Conservation (phyloP, 2,113 vertebrate genomes). For the Brachyhypopomus gauderio region DNA sequence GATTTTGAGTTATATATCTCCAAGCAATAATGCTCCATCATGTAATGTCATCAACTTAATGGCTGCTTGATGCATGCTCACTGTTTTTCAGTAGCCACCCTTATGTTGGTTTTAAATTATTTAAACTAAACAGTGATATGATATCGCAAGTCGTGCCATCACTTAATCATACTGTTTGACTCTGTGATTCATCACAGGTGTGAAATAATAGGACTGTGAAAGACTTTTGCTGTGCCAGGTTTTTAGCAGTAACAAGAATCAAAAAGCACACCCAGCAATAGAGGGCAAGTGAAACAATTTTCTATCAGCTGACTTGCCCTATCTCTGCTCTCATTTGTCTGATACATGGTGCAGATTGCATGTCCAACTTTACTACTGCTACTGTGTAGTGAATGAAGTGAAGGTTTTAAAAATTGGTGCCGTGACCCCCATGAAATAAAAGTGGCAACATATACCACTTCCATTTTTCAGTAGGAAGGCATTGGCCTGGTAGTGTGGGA, state of each 20-base stretch:
- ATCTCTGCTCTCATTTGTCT: constrained; percentile 49
- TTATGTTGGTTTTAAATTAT: too few relatives aligned
- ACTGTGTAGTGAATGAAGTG: constrained; percentile 50
- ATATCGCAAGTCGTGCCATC: background rate
- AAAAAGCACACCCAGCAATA: background rate
- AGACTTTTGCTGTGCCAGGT: background rate
- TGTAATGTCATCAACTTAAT: background rate
- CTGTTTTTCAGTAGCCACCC: too few relatives aligned
- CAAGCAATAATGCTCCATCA: background rate
- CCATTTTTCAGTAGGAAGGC: constrained; percentile 49
- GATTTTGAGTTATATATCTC: background rate
- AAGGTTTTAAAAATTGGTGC: constrained; percentile 55
- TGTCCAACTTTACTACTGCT: constrained; percentile 49
- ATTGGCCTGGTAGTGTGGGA: constrained; percentile 43
- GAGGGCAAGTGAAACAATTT: constrained; percentile 37
- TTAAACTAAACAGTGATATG: too few relatives aligned
- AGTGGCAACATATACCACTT: constrained; percentile 39
- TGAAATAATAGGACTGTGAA: constrained; percentile 21
- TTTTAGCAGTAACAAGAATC: constrained; percentile 3
- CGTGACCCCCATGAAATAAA: constrained; percentile 56
- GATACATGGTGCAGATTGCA: constrained; percentile 46
- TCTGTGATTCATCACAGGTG: background rate
- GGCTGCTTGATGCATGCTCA: background rate
- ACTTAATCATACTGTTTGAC: background rate
- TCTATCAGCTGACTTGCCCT: constrained; percentile 42